Percentiles rank a stretch among this genome's conserved stretches.
phyloP scores from a whole-genome alignment of 2,113 vertebrate genomes.

The Mirza zaza region DNA sequence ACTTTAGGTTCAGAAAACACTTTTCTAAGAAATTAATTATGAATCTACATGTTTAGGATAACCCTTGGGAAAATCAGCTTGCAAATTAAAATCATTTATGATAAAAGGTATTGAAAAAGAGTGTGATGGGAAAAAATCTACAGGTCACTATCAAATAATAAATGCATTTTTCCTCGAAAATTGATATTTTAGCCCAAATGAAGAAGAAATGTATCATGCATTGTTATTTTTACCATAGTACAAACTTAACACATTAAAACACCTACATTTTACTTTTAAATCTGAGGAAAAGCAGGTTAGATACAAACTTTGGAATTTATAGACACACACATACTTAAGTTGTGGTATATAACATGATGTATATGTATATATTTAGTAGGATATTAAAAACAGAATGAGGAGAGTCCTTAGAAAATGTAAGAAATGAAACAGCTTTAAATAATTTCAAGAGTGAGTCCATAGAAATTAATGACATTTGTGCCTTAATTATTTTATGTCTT shows the following conservation, averaged over 20 bases:
- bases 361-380: neutral
- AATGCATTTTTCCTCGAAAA: neutral
- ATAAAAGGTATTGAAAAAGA: neutral
- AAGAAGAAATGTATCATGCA: neutral
- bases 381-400: neutral
- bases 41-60: neutral
- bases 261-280: neutral
- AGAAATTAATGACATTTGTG: neutral
- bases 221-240: neutral
- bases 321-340: neutral
- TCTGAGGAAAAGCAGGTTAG: neutral
- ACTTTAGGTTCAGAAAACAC: neutral
- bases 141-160: neutral
- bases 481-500: neutral
- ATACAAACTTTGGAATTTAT: neutral
- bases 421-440: constrained; percentile 45
- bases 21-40: constrained; percentile 28
- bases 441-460: neutral
- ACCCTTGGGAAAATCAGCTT: neutral
- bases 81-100: neutral
- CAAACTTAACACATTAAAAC: neutral
- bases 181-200: neutral
- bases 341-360: neutral
- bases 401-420: constrained; percentile 35
- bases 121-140: neutral